These are phyloP conservation scores for Drosophila basisetae DNA, from an alignment of 2,888 invertebrate species.

Conservation along the genomic window DNA sequence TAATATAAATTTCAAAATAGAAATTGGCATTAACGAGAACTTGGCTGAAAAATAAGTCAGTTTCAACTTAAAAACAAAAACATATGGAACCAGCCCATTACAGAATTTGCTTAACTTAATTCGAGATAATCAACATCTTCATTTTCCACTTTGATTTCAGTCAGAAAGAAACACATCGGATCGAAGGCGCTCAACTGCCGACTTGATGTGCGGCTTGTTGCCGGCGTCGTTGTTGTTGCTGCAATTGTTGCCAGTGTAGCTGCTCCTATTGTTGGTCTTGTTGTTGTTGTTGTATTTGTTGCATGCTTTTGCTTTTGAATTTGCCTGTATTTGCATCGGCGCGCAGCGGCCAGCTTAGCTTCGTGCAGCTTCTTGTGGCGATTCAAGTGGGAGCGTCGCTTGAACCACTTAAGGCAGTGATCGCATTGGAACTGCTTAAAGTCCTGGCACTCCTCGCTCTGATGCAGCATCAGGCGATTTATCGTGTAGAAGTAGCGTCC, in stretches of 20 bases:
- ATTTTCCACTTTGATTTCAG: constrained; percentile 61
- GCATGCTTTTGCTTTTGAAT: constrained; percentile 28
- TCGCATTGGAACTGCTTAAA: constrained; percentile 79
- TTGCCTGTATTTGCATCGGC: constrained; percentile 22
- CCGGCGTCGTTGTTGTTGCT: not conserved
- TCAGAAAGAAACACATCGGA: constrained; percentile 48
- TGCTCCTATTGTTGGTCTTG: constrained; percentile 1
- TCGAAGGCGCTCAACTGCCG: constrained; percentile 41
- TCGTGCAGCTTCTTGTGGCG: constrained; percentile 82
- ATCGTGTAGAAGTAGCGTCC: constrained; percentile 84
- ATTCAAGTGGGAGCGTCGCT: constrained; percentile 83
- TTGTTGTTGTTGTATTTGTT: not conserved
- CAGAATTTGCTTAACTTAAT: constrained; percentile 40
- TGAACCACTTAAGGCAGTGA: constrained; percentile 80
- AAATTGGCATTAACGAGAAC: constrained; percentile 71
- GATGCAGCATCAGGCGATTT: constrained; percentile 76
- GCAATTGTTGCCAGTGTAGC: not conserved
- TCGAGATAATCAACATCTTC: constrained; percentile 47
- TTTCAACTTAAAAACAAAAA: constrained; percentile 29
- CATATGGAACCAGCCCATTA: constrained; percentile 2
- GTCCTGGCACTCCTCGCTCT: constrained; percentile 79
- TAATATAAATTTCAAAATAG: constrained; percentile 12
- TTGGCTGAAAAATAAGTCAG: constrained; percentile 55
- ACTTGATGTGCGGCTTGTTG: constrained; percentile 16
- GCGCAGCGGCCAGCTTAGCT: constrained; percentile 69